Evolutionary conservation across 2,888 invertebrate species (phyloP), one percentile per base, ranked within the genome.

Genomic region (Julus scandinavius): DNA sequence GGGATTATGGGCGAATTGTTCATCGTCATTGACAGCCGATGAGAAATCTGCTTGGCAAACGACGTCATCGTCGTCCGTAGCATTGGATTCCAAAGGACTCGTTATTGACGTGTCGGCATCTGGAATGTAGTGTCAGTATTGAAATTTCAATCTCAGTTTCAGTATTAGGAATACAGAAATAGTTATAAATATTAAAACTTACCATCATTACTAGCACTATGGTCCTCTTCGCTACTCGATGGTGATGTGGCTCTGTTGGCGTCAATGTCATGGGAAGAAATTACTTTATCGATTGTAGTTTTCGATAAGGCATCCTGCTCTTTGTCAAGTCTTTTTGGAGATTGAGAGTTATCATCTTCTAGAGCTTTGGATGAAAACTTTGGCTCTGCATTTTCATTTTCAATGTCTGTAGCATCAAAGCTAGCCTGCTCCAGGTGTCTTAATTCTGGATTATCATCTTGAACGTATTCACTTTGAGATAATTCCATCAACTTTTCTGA

Each of bases 31-130:
- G n/a, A 45, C 58, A 87, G 1, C 13, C 29, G 49, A 3, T 40
- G 7, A 15, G n/a, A 17, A 41, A 41, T 86, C 85, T 40, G 38
- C 15, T 58, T 84, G 54, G 38, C 41, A 88, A 88, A 84, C 50
- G 15, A 88, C 88, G 38, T 88, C 80, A 13, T 80, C 88, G 17
- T 86, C 88, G 85, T 88, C 88, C 6, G 88, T 85, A 20, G 54
- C 86, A n/a, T 80, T 87, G 41, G 54, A 50, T 6, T 87, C 54
- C 2, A 58, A 87, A 29, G 29, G 49, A 58, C 87, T 87, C 29
- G 87, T 87, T 29, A 88, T 49, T n/a, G 83, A 84, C 15, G 72
- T 83, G 49, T 88, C 88, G 17, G 88, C 88, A 88, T 88, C 88
- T 88, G 54, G 13, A 38, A 84, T 3, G 13, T 20, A 80, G 38